These are phyloP conservation scores for Hoplodrina ambigua DNA, from an alignment of 2,888 invertebrate species.

Conservation along the genomic window DNA sequence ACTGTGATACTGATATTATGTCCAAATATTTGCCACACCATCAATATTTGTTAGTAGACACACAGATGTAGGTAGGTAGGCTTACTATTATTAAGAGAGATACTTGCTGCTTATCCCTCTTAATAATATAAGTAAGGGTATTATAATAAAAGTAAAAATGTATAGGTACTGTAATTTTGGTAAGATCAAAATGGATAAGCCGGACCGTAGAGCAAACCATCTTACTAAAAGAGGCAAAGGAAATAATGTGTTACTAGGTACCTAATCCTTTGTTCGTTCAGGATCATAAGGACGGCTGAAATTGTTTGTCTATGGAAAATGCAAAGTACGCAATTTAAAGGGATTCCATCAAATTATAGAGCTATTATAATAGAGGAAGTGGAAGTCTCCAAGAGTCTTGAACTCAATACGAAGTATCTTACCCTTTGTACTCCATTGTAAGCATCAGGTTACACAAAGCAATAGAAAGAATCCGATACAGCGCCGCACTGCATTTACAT, in stretches of 20 bases:
- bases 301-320: background rate
- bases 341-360: background rate
- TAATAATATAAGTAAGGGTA: conserved; percentile 2
- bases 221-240: background rate
- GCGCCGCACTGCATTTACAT: background rate
- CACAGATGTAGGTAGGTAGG: background rate
- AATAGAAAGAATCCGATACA: background rate
- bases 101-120: background rate
- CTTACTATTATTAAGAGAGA: no score
- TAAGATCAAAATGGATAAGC: background rate
- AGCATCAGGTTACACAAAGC: background rate
- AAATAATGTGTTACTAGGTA: no score
- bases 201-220: background rate
- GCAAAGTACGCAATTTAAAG: conserved; percentile 7
- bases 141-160: background rate
- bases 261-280: background rate
- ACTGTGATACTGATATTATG: conserved; percentile 1
- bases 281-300: background rate
- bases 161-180: background rate
- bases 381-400: background rate
- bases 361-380: background rate
- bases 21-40: conserved; percentile 26
- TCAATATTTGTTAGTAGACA: conserved; percentile 10
- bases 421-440: no score
- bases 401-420: background rate